Percentiles rank a stretch among this genome's conserved stretches.
phyloP scores from a whole-genome alignment of 2,113 vertebrate genomes.

The Corydoras maculifer region DNA sequence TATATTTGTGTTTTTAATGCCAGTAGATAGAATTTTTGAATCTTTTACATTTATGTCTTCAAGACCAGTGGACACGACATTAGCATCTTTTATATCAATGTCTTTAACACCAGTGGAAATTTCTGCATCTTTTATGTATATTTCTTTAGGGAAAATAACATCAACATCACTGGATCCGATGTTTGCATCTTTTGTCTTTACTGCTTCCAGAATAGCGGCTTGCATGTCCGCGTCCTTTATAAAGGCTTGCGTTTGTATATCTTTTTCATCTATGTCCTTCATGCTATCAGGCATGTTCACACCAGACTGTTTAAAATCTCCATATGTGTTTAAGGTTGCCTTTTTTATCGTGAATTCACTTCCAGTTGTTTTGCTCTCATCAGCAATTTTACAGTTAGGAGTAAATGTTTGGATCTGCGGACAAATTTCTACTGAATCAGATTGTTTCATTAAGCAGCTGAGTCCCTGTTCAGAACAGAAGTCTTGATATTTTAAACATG shows the following conservation, averaged over 20 bases:
- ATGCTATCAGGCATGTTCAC: too few species aligned
- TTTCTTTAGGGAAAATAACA: not conserved
- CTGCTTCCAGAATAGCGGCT: not conserved
- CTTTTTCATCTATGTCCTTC: too few species aligned
- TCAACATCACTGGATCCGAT: not conserved
- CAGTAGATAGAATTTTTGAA: not conserved
- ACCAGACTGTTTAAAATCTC: too few species aligned
- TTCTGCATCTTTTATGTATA: not conserved
- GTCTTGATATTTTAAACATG: constrained; percentile 4
- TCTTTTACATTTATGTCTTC: not conserved
- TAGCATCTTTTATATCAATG: not conserved
- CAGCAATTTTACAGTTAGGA: too few species aligned
- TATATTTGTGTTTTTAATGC: not conserved
- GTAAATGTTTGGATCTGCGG: too few species aligned
- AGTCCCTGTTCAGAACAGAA: not conserved
- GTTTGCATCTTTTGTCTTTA: not conserved
- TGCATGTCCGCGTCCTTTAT: not conserved
- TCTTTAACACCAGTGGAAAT: not conserved
- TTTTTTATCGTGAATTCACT: not conserved
- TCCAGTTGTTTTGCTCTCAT: not conserved
- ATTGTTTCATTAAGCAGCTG: too few species aligned
- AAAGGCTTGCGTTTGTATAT: not conserved
- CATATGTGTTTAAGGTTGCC: too few species aligned
- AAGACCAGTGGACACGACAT: not conserved
- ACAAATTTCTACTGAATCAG: too few species aligned